A percentile compares a stretch with the other conserved stretches of the same genome.
Evolutionary conservation across 2,888 invertebrate species (phyloP).

Genomic region (Prosapia bicincta): DNA sequence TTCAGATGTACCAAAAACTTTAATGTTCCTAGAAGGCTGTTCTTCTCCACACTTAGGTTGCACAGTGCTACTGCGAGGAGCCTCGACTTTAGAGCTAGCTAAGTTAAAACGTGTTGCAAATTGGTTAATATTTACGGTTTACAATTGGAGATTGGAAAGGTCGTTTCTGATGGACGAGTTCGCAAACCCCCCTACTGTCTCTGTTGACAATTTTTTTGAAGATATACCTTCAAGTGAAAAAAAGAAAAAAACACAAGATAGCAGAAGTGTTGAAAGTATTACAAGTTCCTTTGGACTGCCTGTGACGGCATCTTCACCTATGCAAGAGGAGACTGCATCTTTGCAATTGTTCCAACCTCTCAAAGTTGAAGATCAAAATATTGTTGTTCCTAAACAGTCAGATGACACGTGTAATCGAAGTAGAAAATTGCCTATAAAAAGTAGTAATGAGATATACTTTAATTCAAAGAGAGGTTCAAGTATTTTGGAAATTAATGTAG

Average conservation of each 20-base stretch:
- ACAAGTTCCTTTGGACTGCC: not conserved
- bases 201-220: conserved; percentile 22
- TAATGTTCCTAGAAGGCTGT: conserved; percentile 93
- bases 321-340: not conserved
- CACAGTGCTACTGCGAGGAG: conserved; percentile 40
- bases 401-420: not conserved
- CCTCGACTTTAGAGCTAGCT: conserved; percentile 43
- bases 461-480: not conserved
- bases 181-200: conserved; percentile 59
- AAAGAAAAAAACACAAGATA: not conserved
- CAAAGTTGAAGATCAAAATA: not conserved
- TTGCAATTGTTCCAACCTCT: not conserved
- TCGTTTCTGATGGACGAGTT: conserved; percentile 88
- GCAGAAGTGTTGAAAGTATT: not conserved
- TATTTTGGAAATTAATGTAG: not conserved
- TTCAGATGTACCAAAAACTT: conserved; percentile 68
- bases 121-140: conserved; percentile 77
- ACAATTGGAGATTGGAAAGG: conserved; percentile 90
- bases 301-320: not conserved
- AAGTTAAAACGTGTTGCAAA: conserved; percentile 80
- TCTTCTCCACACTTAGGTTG: conserved; percentile 55
- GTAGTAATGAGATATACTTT: not conserved
- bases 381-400: not conserved
- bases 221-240: conserved; percentile 3
- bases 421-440: not conserved